These are phyloP conservation scores for Dendrolimus pini DNA, from an alignment of 2,888 invertebrate genomes.

Conservation along the genomic window DNA sequence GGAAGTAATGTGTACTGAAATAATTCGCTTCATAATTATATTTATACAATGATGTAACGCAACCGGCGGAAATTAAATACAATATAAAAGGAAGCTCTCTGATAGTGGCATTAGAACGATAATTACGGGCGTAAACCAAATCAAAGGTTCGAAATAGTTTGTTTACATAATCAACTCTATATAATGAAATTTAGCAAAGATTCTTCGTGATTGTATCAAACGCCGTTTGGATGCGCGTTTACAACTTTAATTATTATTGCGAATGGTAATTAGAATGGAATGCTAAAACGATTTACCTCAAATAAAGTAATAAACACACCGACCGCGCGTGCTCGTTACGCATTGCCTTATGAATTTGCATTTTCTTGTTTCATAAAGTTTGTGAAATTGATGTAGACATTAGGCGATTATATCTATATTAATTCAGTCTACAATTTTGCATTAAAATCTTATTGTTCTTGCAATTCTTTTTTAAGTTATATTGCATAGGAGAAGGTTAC, in stretches of 20 bases:
- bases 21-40: not conserved
- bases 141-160: not conserved
- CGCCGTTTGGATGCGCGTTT: not conserved
- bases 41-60: not conserved
- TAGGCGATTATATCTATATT: not conserved
- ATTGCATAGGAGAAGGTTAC: no score
- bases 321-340: not conserved
- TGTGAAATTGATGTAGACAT: not conserved
- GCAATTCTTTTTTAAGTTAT: no score
- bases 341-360: not conserved
- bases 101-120: not conserved
- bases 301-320: not conserved
- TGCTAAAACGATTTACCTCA: not conserved
- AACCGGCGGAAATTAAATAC: not conserved
- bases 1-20: slow-evolving; percentile 5
- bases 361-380: not conserved
- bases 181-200: no score
- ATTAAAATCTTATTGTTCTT: no score
- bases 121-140: not conserved
- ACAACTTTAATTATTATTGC: not conserved
- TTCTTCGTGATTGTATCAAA: not conserved
- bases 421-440: no score
- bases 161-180: not conserved
- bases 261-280: not conserved
- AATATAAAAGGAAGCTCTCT: not conserved